Evolutionary conservation across 1,140 invertebrate genomes (phyloP), one percentile per base, ranked within the genome.

Genomic region (Lepidostoma basale): DNA sequence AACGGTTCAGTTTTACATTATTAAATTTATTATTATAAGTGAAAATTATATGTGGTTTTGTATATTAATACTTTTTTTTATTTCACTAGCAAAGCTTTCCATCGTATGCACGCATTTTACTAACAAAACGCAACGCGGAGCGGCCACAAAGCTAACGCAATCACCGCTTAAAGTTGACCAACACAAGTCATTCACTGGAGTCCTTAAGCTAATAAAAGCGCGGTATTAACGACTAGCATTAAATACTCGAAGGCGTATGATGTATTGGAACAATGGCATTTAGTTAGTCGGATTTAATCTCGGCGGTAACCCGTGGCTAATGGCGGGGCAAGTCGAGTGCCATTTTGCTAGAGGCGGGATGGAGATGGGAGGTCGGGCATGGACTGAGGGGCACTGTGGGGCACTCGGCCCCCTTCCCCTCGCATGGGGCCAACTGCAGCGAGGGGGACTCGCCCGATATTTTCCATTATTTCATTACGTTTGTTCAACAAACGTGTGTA

Each of bases 81-180:
- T n/a, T n/a, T n/a, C n/a, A n/a, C n/a, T n/a, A n/a, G n/a, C n/a
- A n/a, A n/a, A n/a, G n/a, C n/a, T n/a, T n/a, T n/a, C n/a, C n/a
- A n/a, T n/a, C n/a, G n/a, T n/a, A n/a, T n/a, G n/a, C n/a, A n/a
- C n/a, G n/a, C n/a, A n/a, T n/a, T n/a, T n/a, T n/a, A n/a, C n/a
- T n/a, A 9, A 36, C 33, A 9, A n/a, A 49, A 23, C 8, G 25
- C 9, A 14, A 26, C 18, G 23, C 9, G 18, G 25, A 22, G 18
- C 18, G 9, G 18, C 18, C 45, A 23, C 45, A 49, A 12, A 49
- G 45, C 45, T 3, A n/a, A 12, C 22, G 26, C n/a, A 54, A 75
- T 77, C 78, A 78, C 77, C 77, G 70, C 76, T 77, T 77, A 73
- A 67, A 74, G 74, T 75, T 74, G 74, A 76, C 75, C 73, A 65